Conservation (phyloP, 2,113 vertebrate species). For the Blennius ocellaris region DNA sequence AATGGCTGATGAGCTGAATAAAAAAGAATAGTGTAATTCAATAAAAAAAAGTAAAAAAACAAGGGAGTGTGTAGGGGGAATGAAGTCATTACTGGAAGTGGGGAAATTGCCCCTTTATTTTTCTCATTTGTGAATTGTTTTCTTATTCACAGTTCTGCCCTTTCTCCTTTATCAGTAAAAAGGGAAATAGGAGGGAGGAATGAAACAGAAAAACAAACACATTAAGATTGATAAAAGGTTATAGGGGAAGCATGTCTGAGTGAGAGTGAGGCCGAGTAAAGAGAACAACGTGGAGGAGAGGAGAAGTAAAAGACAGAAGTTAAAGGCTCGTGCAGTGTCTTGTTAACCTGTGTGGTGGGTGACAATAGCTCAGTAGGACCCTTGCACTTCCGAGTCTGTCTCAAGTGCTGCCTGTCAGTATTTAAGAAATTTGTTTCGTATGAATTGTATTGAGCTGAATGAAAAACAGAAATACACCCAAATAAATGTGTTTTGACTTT, state of each 20-base stretch:
- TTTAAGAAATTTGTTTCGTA: too few relatives aligned
- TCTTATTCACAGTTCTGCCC: conserved; percentile 27
- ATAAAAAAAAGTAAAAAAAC: conserved; percentile 30
- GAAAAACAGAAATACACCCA: too few relatives aligned
- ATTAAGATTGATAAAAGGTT: conserved; percentile 37
- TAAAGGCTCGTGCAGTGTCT: conserved; percentile 58
- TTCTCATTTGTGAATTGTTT: conserved; percentile 43
- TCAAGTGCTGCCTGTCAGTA: conserved; percentile 78
- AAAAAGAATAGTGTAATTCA: conserved; percentile 53
- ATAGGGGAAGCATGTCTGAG: conserved; percentile 17
- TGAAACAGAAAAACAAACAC: not conserved
- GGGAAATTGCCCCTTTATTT: conserved; percentile 35
- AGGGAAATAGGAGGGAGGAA: conserved; percentile 6
- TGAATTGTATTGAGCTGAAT: too few relatives aligned
- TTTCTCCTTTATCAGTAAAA: conserved; percentile 32
- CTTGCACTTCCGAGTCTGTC: conserved; percentile 64
- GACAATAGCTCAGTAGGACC: conserved; percentile 76
- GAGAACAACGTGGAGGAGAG: conserved; percentile 40
- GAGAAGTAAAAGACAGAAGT: conserved; percentile 57
- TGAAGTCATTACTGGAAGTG: conserved; percentile 58
- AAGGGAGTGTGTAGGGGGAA: conserved; percentile 36
- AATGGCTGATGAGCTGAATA: conserved; percentile 52
- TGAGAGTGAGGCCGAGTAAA: conserved; percentile 32
- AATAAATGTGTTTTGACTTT: too few relatives aligned
- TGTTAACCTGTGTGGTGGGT: conserved; percentile 72